These are phyloP conservation scores for Pseudobourletiella spinata DNA, from an alignment of 1,140 invertebrate genomes.

Conservation along the genomic window DNA sequence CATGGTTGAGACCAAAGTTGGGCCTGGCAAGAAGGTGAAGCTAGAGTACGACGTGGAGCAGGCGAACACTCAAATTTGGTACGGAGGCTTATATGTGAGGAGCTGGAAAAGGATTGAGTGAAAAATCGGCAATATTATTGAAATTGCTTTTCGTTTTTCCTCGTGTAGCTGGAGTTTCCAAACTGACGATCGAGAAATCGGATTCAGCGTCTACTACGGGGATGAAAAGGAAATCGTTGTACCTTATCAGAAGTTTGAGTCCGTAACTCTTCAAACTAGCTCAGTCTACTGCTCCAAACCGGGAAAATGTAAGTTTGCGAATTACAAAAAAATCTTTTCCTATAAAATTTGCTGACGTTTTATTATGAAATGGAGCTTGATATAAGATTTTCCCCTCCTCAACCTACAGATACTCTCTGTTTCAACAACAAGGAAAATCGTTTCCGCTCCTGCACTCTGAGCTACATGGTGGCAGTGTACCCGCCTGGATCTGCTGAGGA, in stretches of 20 bases:
- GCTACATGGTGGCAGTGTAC: slow-evolving; percentile 25
- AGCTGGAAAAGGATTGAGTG: too few species aligned
- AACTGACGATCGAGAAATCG: slow-evolving; percentile 32
- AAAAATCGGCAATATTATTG: too few species aligned
- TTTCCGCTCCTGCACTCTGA: slow-evolving; percentile 27
- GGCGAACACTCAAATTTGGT: slow-evolving; percentile 29
- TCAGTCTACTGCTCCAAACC: slow-evolving; percentile 22
- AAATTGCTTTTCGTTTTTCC: too few species aligned
- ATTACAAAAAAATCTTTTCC: neutral
- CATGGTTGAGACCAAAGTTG: slow-evolving; percentile 28
- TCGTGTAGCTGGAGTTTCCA: slow-evolving; percentile 34
- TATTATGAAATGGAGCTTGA: neutral
- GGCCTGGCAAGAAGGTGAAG: slow-evolving; percentile 32
- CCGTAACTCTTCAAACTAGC: slow-evolving; percentile 23
- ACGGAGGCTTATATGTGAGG: too few species aligned
- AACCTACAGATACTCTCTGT: slow-evolving; percentile 27
- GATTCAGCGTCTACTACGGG: slow-evolving; percentile 24
- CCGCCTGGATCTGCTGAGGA: slow-evolving; percentile 25
- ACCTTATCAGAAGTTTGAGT: slow-evolving; percentile 27
- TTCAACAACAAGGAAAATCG: slow-evolving; percentile 32
- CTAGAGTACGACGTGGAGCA: slow-evolving; percentile 28
- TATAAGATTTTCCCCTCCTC: too few species aligned
- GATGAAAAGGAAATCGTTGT: slow-evolving; percentile 30
- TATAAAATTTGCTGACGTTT: neutral
- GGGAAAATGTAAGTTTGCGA: slow-evolving; percentile 29